Evolutionary conservation across 2,113 vertebrate species (phyloP), one percentile per base, ranked within the genome.

Genomic region (Melanerpes formicivorus): DNA sequence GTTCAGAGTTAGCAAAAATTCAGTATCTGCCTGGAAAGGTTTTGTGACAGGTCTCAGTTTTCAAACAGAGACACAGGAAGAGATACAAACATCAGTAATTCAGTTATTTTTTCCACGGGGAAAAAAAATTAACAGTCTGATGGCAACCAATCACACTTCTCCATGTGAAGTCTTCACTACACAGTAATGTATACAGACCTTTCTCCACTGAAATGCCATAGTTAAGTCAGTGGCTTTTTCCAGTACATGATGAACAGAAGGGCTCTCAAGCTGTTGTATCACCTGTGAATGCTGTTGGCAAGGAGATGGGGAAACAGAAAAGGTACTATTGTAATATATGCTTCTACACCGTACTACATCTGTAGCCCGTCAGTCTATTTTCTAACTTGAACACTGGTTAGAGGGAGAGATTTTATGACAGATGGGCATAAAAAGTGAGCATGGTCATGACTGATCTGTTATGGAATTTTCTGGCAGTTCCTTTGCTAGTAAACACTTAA

Each of bases 121-220:
- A 14, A 40, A 82, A 62, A 91, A 71, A 27, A 34, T 5, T 12
- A 42, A 30, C 23, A 27, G 21, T 84, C 56, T 64, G 29, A 40
- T 58, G 50, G 74, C 19, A 67, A 7, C 48, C 52, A 54, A 19
- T 34, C 46, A 11, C 14, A 10, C 9, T 21, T 52, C 56, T 77
- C 34, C n/a, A 3, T 65, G 18, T 50, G 8, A 69, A 63, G 27
- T 64, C 56, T 50, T 62, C 27, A 37, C 18, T 26, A 1, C 62
- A 3, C 5, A 48, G 23, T 40, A 18, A 32, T 0, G 0, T 58
- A 14, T 44, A 10, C 26, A 32, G 23, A 55, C 22, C 18, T 67
- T 52, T 75, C 52, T 78, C 26, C 52, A 6, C 42, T 74, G 62
- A 58, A 52, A 14, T 54, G 42, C 29, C 1, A 0, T 21, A 9